phyloP scores from a whole-genome alignment of 2,888 invertebrate species.

The Amphiduros pacificus region DNA sequence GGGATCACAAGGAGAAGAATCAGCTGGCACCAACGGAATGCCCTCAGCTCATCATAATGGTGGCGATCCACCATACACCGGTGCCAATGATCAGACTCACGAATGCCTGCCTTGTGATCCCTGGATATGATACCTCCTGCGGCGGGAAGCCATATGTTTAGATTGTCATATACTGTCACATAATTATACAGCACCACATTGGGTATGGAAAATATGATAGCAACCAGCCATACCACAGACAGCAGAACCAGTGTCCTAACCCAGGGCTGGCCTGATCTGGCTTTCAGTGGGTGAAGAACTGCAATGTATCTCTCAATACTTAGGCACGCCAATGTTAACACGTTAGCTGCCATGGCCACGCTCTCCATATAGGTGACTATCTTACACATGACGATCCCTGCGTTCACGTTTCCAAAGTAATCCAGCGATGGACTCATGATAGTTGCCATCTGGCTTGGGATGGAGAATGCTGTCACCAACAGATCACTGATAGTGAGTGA shows the following conservation, averaged over 20 bases:
- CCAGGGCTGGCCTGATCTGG: conserved; percentile 33
- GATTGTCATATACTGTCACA: neutral
- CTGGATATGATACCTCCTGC: neutral
- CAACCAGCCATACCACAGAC: conserved; percentile 34
- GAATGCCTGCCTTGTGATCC: neutral
- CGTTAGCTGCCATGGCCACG: conserved; percentile 36
- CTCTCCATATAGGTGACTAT: conserved; percentile 35
- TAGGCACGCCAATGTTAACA: conserved; percentile 40
- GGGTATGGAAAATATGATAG: conserved; percentile 33
- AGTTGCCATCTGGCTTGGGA: neutral
- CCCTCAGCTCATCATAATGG: neutral
- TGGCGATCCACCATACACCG: neutral
- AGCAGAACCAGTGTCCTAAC: conserved; percentile 30
- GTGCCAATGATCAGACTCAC: neutral
- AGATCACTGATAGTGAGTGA: neutral
- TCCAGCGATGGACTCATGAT: neutral
- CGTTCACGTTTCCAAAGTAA: neutral
- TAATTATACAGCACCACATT: neutral
- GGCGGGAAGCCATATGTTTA: too few relatives aligned
- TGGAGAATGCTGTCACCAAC: neutral
- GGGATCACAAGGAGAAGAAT: conserved; percentile 34
- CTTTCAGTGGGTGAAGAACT: conserved; percentile 39
- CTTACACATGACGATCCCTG: conserved; percentile 12
- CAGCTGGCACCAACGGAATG: conserved; percentile 2
- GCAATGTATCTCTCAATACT: conserved; percentile 41